Evolutionary conservation across 2,888 invertebrate genomes (phyloP).

Genomic region (Athetis lepigone): DNA sequence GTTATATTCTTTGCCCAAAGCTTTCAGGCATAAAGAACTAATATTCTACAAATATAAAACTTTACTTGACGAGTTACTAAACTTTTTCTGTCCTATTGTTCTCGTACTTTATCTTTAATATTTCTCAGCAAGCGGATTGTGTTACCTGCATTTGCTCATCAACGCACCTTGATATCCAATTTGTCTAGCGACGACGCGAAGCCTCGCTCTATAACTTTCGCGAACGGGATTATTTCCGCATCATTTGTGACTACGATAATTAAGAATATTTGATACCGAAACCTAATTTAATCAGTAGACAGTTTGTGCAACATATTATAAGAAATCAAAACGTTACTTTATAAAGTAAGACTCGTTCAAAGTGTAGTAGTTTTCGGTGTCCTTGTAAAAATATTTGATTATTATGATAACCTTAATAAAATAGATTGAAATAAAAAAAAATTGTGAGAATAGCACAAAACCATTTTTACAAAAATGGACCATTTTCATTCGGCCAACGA

Average conservation of each 20-base stretch:
- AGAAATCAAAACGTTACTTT: not conserved
- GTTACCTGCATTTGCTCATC: conserved; percentile 73
- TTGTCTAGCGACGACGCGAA: conserved; percentile 76
- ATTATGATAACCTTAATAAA: not conserved
- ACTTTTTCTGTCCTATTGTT: not conserved
- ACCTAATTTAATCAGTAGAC: conserved; percentile 13
- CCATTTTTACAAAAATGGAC: not conserved
- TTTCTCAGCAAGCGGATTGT: conserved; percentile 42
- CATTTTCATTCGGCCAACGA: conserved; percentile 1
- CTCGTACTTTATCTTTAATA: not conserved
- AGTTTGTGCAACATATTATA: conserved; percentile 1
- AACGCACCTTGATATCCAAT: conserved; percentile 73
- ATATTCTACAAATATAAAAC: not conserved
- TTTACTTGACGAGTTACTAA: no score
- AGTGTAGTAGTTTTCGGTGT: not conserved
- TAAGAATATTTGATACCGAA: conserved; percentile 32
- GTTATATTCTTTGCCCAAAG: conserved; percentile 9
- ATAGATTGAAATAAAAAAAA: not conserved
- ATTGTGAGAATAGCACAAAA: not conserved
- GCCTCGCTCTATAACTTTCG: conserved; percentile 60
- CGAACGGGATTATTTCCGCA: conserved; percentile 49
- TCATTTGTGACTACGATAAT: conserved; percentile 44
- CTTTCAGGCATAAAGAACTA: not conserved
- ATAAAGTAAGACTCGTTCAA: not conserved
- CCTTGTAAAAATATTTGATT: not conserved